phyloP scores from a whole-genome alignment of 2,797 vertebrate genomes.

The Periophthalmus magnuspinnatus region DNA sequence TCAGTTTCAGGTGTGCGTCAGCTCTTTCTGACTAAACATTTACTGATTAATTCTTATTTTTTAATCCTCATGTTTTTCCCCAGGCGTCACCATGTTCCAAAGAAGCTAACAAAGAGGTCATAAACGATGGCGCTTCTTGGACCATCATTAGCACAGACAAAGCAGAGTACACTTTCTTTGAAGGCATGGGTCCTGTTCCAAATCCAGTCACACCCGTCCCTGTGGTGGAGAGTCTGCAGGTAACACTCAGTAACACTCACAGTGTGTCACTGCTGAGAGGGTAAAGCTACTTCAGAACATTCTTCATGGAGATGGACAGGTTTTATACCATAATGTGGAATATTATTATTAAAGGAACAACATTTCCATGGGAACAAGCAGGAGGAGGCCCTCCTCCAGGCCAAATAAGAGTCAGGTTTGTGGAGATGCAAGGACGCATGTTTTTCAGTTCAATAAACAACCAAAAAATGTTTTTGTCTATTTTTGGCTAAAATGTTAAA shows the following conservation, averaged over 20 bases:
- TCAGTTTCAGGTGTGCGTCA: conserved; percentile 89
- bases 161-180: conserved; percentile 98
- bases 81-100: conserved; percentile 96
- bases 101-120: conserved; percentile 97
- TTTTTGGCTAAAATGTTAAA: too few species aligned
- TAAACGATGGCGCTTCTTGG: conserved; percentile 98
- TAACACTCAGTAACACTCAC: conserved; percentile 44
- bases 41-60: not conserved
- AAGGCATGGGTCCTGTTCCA: conserved; percentile 96
- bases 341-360: too few species aligned
- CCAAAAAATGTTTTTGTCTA: too few species aligned
- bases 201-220: conserved; percentile 96
- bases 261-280: too few species aligned
- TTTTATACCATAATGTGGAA: too few species aligned
- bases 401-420: too few species aligned
- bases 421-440: too few species aligned
- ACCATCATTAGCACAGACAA: conserved; percentile 99
- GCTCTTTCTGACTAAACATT: not conserved
- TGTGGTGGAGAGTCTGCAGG: conserved; percentile 97
- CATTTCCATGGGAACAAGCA: too few species aligned
- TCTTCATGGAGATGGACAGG: too few species aligned
- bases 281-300: too few species aligned
- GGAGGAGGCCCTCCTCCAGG: too few species aligned
- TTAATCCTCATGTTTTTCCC: not conserved
- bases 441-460: too few species aligned